Conservation (phyloP, 2,797 vertebrate genomes). For the Carapus acus region DNA sequence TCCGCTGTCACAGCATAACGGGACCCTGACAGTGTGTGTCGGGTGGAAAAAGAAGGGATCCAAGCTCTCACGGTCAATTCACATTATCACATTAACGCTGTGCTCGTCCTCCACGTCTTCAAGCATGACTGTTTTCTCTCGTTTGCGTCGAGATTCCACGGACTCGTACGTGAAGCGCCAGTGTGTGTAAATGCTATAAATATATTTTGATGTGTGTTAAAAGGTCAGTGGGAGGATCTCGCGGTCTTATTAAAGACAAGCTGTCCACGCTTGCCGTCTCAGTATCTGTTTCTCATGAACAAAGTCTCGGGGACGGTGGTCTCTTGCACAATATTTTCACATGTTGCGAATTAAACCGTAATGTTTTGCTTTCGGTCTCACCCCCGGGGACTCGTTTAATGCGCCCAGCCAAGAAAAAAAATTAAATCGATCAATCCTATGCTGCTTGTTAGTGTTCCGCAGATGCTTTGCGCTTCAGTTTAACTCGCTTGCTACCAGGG, state of each 20-base stretch:
- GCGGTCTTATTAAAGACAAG: conserved; percentile 67
- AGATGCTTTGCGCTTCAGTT: conserved; percentile 10
- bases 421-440: conserved; percentile 10
- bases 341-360: conserved; percentile 14
- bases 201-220: conserved; percentile 62
- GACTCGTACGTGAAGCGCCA: conserved; percentile 52
- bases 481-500: conserved; percentile 16
- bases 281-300: conserved; percentile 14
- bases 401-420: conserved; percentile 18
- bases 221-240: conserved; percentile 49
- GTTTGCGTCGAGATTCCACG: conserved; percentile 39
- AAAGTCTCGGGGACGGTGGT: background rate
- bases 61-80: background rate
- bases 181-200: conserved; percentile 60
- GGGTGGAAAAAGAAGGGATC: background rate
- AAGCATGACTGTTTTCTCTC: conserved; percentile 47
- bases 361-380: background rate
- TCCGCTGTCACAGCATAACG: background rate
- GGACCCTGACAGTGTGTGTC: background rate
- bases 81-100: background rate
- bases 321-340: background rate
- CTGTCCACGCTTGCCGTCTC: conserved; percentile 48
- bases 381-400: conserved; percentile 1
- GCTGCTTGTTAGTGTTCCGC: conserved; percentile 22
- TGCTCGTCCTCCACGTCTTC: conserved; percentile 30